Conservation (phyloP, 1,140 invertebrate species). For the Laupala kohalensis region DNA sequence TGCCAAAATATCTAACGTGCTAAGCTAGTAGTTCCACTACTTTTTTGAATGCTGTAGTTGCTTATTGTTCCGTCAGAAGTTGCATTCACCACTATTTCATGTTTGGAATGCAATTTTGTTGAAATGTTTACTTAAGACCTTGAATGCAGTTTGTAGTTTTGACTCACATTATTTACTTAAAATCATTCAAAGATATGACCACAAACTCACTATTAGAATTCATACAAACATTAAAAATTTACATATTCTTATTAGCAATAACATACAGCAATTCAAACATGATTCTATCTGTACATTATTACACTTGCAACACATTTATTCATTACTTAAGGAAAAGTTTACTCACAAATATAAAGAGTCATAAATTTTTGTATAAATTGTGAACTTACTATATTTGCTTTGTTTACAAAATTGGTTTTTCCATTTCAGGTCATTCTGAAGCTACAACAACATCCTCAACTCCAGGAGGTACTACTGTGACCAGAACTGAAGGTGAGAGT, state of each 20-base stretch:
- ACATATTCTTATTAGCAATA: too few relatives aligned
- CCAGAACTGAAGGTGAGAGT: slow-evolving; percentile 19
- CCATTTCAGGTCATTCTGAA: slow-evolving; percentile 17
- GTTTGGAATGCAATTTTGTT: not conserved
- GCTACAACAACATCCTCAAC: slow-evolving; percentile 15
- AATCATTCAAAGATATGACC: too few relatives aligned
- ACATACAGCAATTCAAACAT: too few relatives aligned
- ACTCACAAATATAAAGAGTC: not conserved
- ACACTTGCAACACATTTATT: too few relatives aligned
- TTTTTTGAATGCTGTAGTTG: not conserved
- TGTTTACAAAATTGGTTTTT: not conserved
- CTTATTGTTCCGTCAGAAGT: not conserved
- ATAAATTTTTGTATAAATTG: not conserved
- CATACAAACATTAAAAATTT: too few relatives aligned
- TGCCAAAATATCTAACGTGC: not conserved
- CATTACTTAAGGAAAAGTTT: too few relatives aligned
- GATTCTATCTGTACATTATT: too few relatives aligned
- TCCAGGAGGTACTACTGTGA: slow-evolving; percentile 13
- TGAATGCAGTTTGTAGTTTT: not conserved
- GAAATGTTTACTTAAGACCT: not conserved
- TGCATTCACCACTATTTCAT: not conserved
- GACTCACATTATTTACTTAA: too few relatives aligned
- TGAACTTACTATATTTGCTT: too few relatives aligned
- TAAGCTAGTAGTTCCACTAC: not conserved
- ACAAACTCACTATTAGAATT: too few relatives aligned